Base-by-base conservation (phyloP, 1,140 invertebrate species). In the Sitophilus oryzae region DNA sequence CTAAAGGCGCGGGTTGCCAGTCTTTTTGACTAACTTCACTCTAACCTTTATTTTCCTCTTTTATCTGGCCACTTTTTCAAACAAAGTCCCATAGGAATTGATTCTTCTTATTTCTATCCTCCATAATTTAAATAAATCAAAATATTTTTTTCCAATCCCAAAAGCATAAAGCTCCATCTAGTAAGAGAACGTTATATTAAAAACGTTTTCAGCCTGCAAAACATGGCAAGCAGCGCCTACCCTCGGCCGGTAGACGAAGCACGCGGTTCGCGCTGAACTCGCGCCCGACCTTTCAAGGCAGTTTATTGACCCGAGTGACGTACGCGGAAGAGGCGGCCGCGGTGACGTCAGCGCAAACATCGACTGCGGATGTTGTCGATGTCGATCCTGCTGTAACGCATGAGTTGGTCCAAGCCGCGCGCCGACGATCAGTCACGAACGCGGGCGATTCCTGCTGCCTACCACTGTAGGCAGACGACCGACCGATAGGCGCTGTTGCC, bases 221-320 rank as follows among this genome's bases (percentile, higher is more conserved):
- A 30, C 22, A 20, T 19, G 30, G 16, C 36, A 52, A 21, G 34
- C 5, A 21, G 37, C 65, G 61, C 61, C 63, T 36, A 47, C 14
- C 19, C 38, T 53, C 59, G 63, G 49, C 19, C 54, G 52, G 60
- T 65, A 64, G 66, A 52, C 36, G 47, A 64, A 68, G n/a, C n/a
- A 48, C 49, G 43, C 16, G 19, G 38, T 2, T 8, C 10, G n/a
- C 19, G 15, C 21, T 46, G 52, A 46, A 47, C 23, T 14, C 56
- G 52, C 59, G 59, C 54, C 42, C 66, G 67, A 69, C 67, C 67
- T 69, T 69, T 64, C 67, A 69, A 69, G 67, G 67, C 65, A 66
- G 67, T 69, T 69, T 69, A 69, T 68, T 69, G 66, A 66, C 66
- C 67, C 42, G 59, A 25, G 58, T 69, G 67, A 69, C 67, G 67